phyloP scores from a whole-genome alignment of 2,888 invertebrate species.

The Drosophila monieri region DNA sequence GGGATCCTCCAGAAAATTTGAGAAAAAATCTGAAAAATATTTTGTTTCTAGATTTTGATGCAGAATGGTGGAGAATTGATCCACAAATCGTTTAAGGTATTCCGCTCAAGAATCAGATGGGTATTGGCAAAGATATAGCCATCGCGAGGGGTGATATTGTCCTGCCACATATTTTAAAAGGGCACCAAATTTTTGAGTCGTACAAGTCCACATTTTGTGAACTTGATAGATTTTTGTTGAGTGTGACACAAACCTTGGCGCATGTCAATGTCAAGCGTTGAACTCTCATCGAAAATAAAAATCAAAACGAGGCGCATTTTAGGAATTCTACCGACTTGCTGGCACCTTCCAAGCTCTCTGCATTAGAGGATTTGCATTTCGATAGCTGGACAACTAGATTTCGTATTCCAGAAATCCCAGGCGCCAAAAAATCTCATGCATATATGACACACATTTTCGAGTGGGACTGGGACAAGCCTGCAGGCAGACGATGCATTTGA shows the following conservation, averaged over 20 bases:
- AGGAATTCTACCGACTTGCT: constrained; percentile 76
- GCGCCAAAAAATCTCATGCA: constrained; percentile 75
- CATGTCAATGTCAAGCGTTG: constrained; percentile 76
- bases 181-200: not conserved
- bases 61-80: too few species aligned
- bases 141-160: too few species aligned
- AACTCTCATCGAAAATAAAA: constrained; percentile 37
- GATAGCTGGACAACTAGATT: constrained; percentile 16
- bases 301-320: constrained; percentile 50
- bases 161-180: too few species aligned
- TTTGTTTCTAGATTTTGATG: too few species aligned
- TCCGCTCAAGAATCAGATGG: too few species aligned
- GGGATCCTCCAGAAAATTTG: too few species aligned
- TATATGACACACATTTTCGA: constrained; percentile 67
- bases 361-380: constrained; percentile 59
- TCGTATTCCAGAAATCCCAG: constrained; percentile 59
- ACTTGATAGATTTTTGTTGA: not conserved
- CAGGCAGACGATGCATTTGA: constrained; percentile 51
- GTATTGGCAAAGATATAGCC: too few species aligned
- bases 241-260: constrained; percentile 52
- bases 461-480: constrained; percentile 19
- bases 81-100: too few species aligned
- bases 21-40: too few species aligned
- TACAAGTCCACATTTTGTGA: not conserved
- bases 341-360: constrained; percentile 70